Base-by-base conservation (phyloP, 2,113 vertebrate genomes). In the Zootoca vivipara region DNA sequence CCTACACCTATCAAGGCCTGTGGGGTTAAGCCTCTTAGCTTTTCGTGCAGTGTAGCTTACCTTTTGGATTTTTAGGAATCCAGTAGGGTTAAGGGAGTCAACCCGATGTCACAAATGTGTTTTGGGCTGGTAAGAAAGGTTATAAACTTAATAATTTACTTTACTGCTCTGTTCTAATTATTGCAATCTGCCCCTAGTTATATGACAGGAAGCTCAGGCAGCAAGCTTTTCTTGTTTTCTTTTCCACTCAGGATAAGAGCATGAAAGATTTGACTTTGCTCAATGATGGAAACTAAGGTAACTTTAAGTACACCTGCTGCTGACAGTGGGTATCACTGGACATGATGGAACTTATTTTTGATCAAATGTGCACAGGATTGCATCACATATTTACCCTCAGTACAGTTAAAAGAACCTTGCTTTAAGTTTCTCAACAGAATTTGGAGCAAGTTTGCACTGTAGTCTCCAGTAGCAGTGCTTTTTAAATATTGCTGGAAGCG, bases 101-200 rank as follows among this genome's bases (percentile, higher is more conserved):
- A n/a, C n/a, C n/a, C n/a, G n/a, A n/a, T 56, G 9, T 20, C 7
- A 22, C 3, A 0, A 38, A 0, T 3, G 0, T 0, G 1, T 1
- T 16, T 0, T 46, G 18, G 40, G 18, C 12, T 3, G 33, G 20
- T 20, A 62, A 80, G n/a, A 16, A 80, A 24, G 24, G 7, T 15
- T 67, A 67, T 80, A 69, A 35, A 64, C 52, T 26, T 42, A 24
- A 74, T 18, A 2, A n/a, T 20, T 3, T 62, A 7, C 16, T 79
- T 73, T 73, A 73, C 18, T 73, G 30, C 30, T 10, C 30, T 18
- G 15, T 52, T 56, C 18, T 40, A 35, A 74, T 35, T 38, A 35
- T 77, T 78, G 28, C 42, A 78, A 38, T 46, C 46, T 78, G 28
- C 30, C 15, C 16, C 16, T 62, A 62, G 58, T 6, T 46, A 24